Base-by-base conservation (phyloP, 1,140 invertebrate genomes). In the Watersipora subatra region DNA sequence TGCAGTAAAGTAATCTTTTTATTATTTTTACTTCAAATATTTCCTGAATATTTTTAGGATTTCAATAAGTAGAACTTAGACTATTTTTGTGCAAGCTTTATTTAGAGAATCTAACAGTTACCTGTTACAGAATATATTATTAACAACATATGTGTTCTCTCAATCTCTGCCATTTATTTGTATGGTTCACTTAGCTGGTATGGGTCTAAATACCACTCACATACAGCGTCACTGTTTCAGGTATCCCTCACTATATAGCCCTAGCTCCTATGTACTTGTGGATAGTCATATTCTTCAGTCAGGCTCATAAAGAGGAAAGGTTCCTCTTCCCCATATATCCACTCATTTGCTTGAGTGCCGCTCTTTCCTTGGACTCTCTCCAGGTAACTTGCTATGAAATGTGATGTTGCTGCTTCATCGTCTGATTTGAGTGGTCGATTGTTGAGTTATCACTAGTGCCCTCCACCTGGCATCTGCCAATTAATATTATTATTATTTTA, bases 321-420 rank as follows among this genome's bases (percentile, higher is more conserved):
- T 99, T 99, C 82, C 80, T 99, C n/a, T 99, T 93, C 80, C 96
- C 96, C 1, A 85, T 97, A 3, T 99, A 97, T 82, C 92, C 92
- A 28, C 83, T 96, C 73, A 88, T 99, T 66, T 88, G 90, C 65
- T 76, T 98, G 2, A 85, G 86, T 70, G 92, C 89, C 0, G 91
- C 93, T 12, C 84, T 97, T 0, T 61, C 70, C 25, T 56, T 79
- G 7, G 75, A 78, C 67, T 67, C 71, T 57, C 63, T 73, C 34
- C 76, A 79, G 75, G 78, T 79, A 57, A 67, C 62, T 3, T 25
- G n/a, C n/a, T n/a, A n/a, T n/a, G n/a, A n/a, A n/a, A n/a, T n/a
- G 56, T 30, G 28, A 26, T 26, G 27, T 29, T 28, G 1, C 2
- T 62, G 61, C 2, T 59, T 25, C 26, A 26, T 19, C 12, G 24